phyloP scores from a whole-genome alignment of 2,113 vertebrate species.

The Eulemur rufifrons region DNA sequence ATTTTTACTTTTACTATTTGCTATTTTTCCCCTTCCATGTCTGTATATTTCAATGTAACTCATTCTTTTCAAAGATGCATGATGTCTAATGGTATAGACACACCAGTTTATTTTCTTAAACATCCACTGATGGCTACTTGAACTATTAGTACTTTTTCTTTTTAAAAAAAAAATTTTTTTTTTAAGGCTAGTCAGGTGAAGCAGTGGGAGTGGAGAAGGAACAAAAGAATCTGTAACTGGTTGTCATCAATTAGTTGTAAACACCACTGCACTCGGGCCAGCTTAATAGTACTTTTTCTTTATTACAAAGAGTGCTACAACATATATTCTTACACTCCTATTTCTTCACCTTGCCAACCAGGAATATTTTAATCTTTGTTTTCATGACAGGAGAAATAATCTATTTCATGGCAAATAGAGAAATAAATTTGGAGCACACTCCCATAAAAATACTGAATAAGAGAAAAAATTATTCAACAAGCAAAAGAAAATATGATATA shows the following conservation, averaged over 20 bases:
- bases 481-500: not conserved
- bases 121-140: not conserved
- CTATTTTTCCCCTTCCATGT: not conserved
- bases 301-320: not conserved
- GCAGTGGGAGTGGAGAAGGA: no score
- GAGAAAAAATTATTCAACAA: not conserved
- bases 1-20: not conserved
- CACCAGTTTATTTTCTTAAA: not conserved
- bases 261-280: no score
- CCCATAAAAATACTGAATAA: not conserved
- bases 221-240: no score
- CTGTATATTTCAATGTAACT: not conserved
- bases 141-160: not conserved
- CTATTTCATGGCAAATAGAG: not conserved
- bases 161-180: no score
- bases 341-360: not conserved
- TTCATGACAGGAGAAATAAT: not conserved
- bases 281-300: not conserved
- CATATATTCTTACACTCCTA: not conserved
- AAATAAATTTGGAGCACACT: not conserved
- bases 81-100: not conserved
- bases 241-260: no score
- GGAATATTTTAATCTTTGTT: not conserved
- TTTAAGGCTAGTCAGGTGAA: no score
- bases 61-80: not conserved